These are phyloP conservation scores for Caenorhabditis uteleia DNA, from an alignment of 2,888 invertebrate species.

Conservation along the genomic window DNA sequence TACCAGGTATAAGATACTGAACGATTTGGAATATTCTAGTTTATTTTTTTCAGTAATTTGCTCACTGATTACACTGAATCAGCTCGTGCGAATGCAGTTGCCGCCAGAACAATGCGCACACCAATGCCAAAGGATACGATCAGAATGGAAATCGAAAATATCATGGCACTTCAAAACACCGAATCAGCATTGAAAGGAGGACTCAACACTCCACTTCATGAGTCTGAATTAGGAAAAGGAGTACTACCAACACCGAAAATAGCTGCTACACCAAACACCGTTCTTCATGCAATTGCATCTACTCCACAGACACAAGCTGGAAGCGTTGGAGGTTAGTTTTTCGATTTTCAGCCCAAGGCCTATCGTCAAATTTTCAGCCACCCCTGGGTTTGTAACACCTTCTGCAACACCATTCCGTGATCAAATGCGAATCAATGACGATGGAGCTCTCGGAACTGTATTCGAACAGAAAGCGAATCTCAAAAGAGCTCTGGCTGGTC, in stretches of 20 bases:
- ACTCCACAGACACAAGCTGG: constrained; percentile 54
- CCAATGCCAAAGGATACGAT: constrained; percentile 64
- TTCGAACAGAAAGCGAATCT: constrained; percentile 73
- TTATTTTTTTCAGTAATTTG: constrained; percentile 77
- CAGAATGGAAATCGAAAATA: constrained; percentile 86
- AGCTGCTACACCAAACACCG: constrained; percentile 84
- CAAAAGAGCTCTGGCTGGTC: constrained; percentile 79
- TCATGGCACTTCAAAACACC: constrained; percentile 95
- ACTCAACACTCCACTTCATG: constrained; percentile 87
- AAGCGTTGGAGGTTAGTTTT: constrained; percentile 32
- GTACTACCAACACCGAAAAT: constrained; percentile 52
- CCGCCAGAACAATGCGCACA: constrained; percentile 82
- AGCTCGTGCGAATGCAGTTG: constrained; percentile 77
- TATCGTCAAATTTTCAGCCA: constrained; percentile 12
- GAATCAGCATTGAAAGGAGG: constrained; percentile 97
- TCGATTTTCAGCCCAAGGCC: not conserved
- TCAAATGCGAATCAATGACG: constrained; percentile 91
- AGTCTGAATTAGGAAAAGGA: constrained; percentile 81
- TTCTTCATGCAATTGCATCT: constrained; percentile 76
- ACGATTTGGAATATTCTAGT: not conserved
- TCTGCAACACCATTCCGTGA: constrained; percentile 84
- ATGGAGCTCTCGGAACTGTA: constrained; percentile 75
- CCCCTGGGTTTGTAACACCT: constrained; percentile 54
- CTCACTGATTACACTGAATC: constrained; percentile 85
- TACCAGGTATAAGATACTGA: constrained; percentile 49